Percentiles rank a stretch among this genome's conserved stretches.
Conservation (phyloP, 2,797 vertebrate genomes). For the Borostomias antarcticus region DNA sequence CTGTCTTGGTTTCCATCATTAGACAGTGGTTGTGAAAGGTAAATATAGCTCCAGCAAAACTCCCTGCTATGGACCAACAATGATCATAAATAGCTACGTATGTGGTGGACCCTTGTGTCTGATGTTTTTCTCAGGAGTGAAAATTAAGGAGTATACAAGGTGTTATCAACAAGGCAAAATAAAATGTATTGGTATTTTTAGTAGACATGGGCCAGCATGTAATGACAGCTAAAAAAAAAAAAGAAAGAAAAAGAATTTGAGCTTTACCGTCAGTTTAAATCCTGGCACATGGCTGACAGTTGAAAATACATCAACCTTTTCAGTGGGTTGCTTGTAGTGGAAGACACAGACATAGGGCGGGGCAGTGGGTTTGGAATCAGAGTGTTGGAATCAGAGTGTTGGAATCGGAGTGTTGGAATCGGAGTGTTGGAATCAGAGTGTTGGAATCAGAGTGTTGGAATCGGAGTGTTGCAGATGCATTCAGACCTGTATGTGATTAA, state of each 20-base stretch:
- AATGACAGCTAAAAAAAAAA: slow-evolving; percentile 43
- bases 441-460: too few species aligned
- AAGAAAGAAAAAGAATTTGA: too few species aligned
- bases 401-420: too few species aligned
- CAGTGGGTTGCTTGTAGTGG: slow-evolving; percentile 13
- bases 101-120: not conserved
- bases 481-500: slow-evolving; percentile 29
- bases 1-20: not conserved
- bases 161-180: slow-evolving; percentile 30
- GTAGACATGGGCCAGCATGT: slow-evolving; percentile 40
- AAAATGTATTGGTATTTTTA: not conserved
- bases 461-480: too few species aligned
- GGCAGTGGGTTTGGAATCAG: slow-evolving; percentile 16
- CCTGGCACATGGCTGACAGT: slow-evolving; percentile 22
- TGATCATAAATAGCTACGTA: slow-evolving; percentile 3
- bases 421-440: too few species aligned
- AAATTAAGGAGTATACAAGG: slow-evolving; percentile 14
- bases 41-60: not conserved
- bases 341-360: slow-evolving; percentile 40
- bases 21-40: not conserved
- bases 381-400: too few species aligned
- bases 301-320: slow-evolving; percentile 58
- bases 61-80: not conserved
- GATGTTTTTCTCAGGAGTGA: not conserved
- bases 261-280: slow-evolving; percentile 34